Evolutionary conservation across 2,888 invertebrate species (phyloP).

Genomic region (Stenchaetothrips biformis): DNA sequence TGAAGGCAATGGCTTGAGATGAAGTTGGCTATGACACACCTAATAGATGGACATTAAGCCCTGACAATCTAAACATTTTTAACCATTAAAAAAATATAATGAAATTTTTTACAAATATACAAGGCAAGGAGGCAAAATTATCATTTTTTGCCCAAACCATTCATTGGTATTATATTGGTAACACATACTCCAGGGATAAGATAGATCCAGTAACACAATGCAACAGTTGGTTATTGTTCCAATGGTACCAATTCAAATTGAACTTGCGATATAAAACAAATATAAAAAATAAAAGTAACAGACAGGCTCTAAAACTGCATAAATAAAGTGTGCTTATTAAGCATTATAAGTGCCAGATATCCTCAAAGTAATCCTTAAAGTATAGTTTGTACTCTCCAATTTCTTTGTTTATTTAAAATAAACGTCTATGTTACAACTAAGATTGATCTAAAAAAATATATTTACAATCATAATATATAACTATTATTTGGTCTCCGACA

Average conservation of each 20-base stretch:
- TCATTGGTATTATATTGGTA: too few relatives aligned
- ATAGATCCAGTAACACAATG: too few relatives aligned
- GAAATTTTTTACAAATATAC: neutral
- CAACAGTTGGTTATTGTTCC: too few relatives aligned
- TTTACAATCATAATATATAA: neutral
- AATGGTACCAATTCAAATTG: too few relatives aligned
- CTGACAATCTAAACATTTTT: neutral
- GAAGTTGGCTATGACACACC: neutral
- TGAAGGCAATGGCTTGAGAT: neutral
- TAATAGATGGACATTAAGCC: neutral
- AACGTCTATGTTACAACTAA: neutral
- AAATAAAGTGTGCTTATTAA: too few relatives aligned
- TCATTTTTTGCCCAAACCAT: too few relatives aligned
- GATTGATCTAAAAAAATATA: neutral
- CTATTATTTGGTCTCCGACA: conserved; percentile 15
- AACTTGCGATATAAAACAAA: too few relatives aligned
- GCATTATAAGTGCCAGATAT: too few relatives aligned
- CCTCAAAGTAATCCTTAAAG: conserved; percentile 20
- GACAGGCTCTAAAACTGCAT: too few relatives aligned
- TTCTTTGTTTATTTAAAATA: conserved; percentile 19
- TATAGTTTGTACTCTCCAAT: conserved; percentile 13
- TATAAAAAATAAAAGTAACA: too few relatives aligned
- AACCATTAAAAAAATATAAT: neutral
- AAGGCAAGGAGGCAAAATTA: too few relatives aligned
- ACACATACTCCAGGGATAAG: too few relatives aligned